Evolutionary conservation across 2,888 invertebrate species (phyloP), one percentile per base, ranked within the genome.

Genomic region (Nasonovia ribisnigri): DNA sequence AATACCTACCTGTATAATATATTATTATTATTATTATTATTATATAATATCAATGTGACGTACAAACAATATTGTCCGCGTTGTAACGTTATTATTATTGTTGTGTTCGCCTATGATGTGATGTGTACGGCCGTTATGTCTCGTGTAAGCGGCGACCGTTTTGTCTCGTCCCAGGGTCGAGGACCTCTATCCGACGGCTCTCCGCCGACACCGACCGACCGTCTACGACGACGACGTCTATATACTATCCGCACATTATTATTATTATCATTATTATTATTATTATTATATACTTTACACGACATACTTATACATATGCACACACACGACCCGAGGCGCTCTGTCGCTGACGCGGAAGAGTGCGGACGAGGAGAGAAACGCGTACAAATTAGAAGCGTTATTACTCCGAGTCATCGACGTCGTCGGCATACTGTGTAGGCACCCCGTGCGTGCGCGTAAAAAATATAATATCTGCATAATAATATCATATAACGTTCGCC

Each of bases 131-230:
- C 36, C 54, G 51, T 77, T 77, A 77, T 77, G 77, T 77, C 77
- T 77, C 36, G 3, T 77, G 8, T n/a, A n/a, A 51, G n/a, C 91
- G 43, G n/a, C n/a, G 92, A 92, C 92, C 92, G 92, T 92, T 92
- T 92, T 89, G 92, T 89, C 92, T 92, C 67, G 88, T 89, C 91
- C 57, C 54, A 93, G 89, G 93, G 93, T 93, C 93, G 89, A 93
- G 93, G 93, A 93, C 93, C 93, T 77, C 77, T 91, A 54, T 57
- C 42, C 46, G 57, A 89, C 60, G 60, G 51, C 89, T 67, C 67
- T 29, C n/a, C 84, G 67, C 43, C 84, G 67, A 92, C 51, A 67
- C 60, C 92, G 87, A 36, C 26, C 88, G 67, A 43, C 86, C 36
- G 42, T 26, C 90, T 54, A 86, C 92, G 92, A 42, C 88, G 51